A percentile compares a stretch with the other conserved stretches of the same genome.
These are phyloP conservation scores for Nothobranchius kuhntae DNA, from an alignment of 2,113 vertebrate genomes.

Conservation along the genomic window DNA sequence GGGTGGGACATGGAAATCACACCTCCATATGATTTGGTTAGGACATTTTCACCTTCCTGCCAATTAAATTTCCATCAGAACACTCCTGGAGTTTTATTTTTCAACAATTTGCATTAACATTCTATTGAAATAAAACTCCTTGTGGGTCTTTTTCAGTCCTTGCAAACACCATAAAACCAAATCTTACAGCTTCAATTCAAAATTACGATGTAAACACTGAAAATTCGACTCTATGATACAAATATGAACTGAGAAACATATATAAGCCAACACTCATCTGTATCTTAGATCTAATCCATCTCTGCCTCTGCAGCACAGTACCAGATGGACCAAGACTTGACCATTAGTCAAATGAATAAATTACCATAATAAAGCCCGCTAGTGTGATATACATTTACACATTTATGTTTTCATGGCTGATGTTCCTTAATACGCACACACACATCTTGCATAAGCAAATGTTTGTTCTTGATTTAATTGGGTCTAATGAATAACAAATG, in stretches of 20 bases:
- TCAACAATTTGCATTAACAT: no score
- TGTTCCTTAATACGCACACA: constrained; percentile 56
- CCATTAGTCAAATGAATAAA: constrained; percentile 52
- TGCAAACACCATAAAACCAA: no score
- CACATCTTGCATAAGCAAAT: constrained; percentile 55
- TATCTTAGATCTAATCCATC: background rate
- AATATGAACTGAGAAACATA: background rate
- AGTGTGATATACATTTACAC: constrained; percentile 34
- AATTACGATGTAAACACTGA: background rate
- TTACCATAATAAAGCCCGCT: constrained; percentile 29
- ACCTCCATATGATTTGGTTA: no score
- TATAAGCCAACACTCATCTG: background rate
- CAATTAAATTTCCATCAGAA: no score
- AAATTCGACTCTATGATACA: background rate
- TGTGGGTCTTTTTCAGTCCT: no score
- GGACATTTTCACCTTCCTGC: no score
- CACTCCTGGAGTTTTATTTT: no score
- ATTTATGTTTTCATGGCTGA: constrained; percentile 52
- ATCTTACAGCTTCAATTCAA: no score
- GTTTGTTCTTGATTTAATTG: constrained; percentile 61
- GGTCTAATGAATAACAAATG: constrained; percentile 57
- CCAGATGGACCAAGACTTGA: constrained; percentile 1
- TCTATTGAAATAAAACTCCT: no score
- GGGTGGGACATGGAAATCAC: no score
- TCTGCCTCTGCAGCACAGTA: constrained; percentile 1